These are phyloP conservation scores for Latheticus oryzae DNA, from an alignment of 2,888 invertebrate species.

Conservation along the genomic window DNA sequence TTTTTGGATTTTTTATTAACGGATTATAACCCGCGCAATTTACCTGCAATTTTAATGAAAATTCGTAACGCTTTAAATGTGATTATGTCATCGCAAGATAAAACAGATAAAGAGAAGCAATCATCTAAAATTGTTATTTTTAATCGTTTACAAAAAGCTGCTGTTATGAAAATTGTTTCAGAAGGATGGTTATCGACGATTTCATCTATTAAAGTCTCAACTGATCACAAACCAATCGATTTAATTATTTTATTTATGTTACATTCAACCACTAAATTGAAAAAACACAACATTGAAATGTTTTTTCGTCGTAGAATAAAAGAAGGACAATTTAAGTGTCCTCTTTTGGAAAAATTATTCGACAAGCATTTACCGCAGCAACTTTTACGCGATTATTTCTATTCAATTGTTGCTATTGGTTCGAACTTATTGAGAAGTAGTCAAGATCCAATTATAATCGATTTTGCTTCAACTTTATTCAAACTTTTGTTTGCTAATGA, in stretches of 20 bases:
- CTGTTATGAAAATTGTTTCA: slow-evolving; percentile 69
- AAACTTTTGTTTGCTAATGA: slow-evolving; percentile 65
- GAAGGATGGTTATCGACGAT: slow-evolving; percentile 73
- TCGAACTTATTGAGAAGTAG: slow-evolving; percentile 68
- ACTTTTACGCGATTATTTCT: slow-evolving; percentile 68
- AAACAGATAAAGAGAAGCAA: slow-evolving; percentile 66
- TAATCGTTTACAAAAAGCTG: slow-evolving; percentile 69
- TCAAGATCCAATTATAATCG: slow-evolving; percentile 67
- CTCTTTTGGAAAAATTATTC: slow-evolving; percentile 70
- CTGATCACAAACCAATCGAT: slow-evolving; percentile 76
- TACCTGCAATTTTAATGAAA: slow-evolving; percentile 54
- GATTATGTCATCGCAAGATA: slow-evolving; percentile 60
- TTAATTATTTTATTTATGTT: slow-evolving; percentile 75
- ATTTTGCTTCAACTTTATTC: slow-evolving; percentile 72
- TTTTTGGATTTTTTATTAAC: slow-evolving; percentile 72
- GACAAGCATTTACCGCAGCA: slow-evolving; percentile 67
- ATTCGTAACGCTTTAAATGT: slow-evolving; percentile 68
- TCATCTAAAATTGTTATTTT: slow-evolving; percentile 72
- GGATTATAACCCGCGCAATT: slow-evolving; percentile 61
- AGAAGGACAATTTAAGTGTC: slow-evolving; percentile 70
- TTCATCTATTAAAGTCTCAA: slow-evolving; percentile 65
- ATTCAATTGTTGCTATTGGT: slow-evolving; percentile 69
- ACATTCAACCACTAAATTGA: slow-evolving; percentile 71
- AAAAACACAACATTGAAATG: slow-evolving; percentile 72
- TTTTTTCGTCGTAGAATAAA: slow-evolving; percentile 74